These are phyloP conservation scores for Bombus affinis DNA, from an alignment of 1,140 invertebrate species.

Conservation along the genomic window DNA sequence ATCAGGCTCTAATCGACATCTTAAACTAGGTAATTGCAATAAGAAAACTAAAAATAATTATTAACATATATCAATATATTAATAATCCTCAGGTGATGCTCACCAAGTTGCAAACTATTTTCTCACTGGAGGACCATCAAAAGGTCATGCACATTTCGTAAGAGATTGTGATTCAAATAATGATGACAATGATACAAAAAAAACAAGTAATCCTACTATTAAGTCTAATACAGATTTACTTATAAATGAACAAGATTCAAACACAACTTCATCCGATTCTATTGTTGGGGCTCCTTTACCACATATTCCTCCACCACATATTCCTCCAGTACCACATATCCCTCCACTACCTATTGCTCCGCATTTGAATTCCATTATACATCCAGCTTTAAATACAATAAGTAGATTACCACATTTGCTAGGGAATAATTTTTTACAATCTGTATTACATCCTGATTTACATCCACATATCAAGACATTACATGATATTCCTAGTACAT, in stretches of 20 bases:
- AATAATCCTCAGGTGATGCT: slow-evolving; percentile 57
- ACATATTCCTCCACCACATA: background rate
- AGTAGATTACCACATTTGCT: background rate
- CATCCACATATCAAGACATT: slow-evolving; percentile 17
- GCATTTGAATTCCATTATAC: background rate
- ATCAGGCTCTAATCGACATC: slow-evolving; percentile 41
- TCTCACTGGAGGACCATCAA: slow-evolving; percentile 65
- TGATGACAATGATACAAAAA: background rate
- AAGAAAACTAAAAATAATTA: background rate
- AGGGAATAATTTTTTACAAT: background rate
- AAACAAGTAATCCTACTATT: slow-evolving; percentile 8
- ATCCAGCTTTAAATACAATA: background rate
- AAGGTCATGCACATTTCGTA: slow-evolving; percentile 55
- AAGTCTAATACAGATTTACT: background rate
- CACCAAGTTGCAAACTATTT: slow-evolving; percentile 74
- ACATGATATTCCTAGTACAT: slow-evolving; percentile 9
- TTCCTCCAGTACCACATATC: background rate
- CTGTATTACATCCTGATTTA: slow-evolving; percentile 31
- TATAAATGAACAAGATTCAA: background rate
- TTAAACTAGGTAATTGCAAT: slow-evolving; percentile 24
- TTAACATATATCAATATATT: background rate
- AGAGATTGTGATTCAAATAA: slow-evolving; percentile 31
- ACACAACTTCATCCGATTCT: slow-evolving; percentile 6
- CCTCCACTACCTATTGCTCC: slow-evolving; percentile 11
- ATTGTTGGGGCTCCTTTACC: slow-evolving; percentile 6